Evolutionary conservation across 2,888 invertebrate species (phyloP).

Genomic region (Pristionchus maxplancki): DNA sequence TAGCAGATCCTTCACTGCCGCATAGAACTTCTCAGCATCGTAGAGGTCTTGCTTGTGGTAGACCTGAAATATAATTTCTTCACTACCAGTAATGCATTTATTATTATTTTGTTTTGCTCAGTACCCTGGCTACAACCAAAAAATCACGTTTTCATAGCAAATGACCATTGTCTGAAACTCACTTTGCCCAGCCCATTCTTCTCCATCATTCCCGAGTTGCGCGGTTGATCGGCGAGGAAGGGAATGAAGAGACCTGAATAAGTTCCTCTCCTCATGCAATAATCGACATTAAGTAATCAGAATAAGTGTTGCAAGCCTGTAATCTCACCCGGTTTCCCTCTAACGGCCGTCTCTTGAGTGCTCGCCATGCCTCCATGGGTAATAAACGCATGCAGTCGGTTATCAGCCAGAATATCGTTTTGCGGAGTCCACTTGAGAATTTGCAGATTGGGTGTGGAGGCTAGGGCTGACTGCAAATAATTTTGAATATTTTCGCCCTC

Average conservation of each 20-base stretch:
- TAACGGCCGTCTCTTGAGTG: background rate
- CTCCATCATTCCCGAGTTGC: constrained; percentile 33
- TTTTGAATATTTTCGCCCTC: too few relatives aligned
- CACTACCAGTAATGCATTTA: background rate
- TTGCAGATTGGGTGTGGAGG: background rate
- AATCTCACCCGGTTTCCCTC: constrained; percentile 23
- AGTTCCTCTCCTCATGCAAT: too few relatives aligned
- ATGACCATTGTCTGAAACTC: too few relatives aligned
- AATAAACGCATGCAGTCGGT: background rate
- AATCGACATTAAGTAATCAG: too few relatives aligned
- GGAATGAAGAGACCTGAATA: constrained; percentile 27
- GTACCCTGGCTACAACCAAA: too few relatives aligned
- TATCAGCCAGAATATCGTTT: constrained; percentile 8
- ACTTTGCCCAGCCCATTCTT: constrained; percentile 24
- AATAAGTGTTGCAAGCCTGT: too few relatives aligned
- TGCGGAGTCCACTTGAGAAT: background rate
- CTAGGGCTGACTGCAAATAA: background rate
- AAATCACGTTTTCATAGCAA: too few relatives aligned
- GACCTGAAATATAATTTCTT: background rate
- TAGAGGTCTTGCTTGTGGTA: background rate
- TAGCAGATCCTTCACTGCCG: constrained; percentile 3
- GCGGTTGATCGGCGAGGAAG: background rate
- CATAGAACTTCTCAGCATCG: background rate
- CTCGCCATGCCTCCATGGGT: constrained; percentile 10
- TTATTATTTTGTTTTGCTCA: too few relatives aligned